Evolutionary conservation across 2,888 invertebrate genomes (phyloP).

Genomic region (Meta bourneti): DNA sequence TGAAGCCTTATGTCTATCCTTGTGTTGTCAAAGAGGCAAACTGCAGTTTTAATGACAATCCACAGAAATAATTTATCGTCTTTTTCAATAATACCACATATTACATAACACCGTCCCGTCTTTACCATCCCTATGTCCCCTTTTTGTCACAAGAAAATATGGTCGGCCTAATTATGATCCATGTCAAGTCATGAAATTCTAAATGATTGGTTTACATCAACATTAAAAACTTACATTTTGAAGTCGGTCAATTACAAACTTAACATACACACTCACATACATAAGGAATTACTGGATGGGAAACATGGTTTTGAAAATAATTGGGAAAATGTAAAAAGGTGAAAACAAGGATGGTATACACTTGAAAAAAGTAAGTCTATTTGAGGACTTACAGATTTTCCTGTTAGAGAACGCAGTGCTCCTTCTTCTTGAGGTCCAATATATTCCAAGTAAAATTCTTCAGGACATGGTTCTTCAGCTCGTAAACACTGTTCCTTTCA

Average conservation of each 20-base stretch:
- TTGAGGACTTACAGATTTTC: constrained; percentile 74
- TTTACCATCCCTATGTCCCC: too few species aligned
- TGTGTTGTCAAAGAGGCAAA: too few species aligned
- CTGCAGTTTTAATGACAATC: too few species aligned
- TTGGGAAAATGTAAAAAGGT: not conserved
- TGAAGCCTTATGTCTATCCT: too few species aligned
- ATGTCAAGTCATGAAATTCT: too few species aligned
- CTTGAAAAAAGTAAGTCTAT: not conserved
- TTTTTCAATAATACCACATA: too few species aligned
- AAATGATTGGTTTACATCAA: too few species aligned
- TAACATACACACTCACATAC: too few species aligned
- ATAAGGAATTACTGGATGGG: not conserved
- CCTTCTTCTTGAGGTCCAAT: constrained; percentile 89
- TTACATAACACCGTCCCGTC: too few species aligned
- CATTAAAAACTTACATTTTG: not conserved
- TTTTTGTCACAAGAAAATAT: too few species aligned
- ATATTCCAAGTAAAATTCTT: constrained; percentile 87
- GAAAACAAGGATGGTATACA: not conserved
- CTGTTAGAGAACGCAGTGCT: constrained; percentile 86
- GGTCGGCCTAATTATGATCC: too few species aligned
- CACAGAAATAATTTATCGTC: too few species aligned
- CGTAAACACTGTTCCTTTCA: constrained; percentile 86
- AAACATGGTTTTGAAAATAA: not conserved
- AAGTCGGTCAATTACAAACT: not conserved
- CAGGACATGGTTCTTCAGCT: constrained; percentile 91